These are phyloP conservation scores for Drosophila cognata DNA, from an alignment of 2,888 invertebrate species.

Conservation along the genomic window DNA sequence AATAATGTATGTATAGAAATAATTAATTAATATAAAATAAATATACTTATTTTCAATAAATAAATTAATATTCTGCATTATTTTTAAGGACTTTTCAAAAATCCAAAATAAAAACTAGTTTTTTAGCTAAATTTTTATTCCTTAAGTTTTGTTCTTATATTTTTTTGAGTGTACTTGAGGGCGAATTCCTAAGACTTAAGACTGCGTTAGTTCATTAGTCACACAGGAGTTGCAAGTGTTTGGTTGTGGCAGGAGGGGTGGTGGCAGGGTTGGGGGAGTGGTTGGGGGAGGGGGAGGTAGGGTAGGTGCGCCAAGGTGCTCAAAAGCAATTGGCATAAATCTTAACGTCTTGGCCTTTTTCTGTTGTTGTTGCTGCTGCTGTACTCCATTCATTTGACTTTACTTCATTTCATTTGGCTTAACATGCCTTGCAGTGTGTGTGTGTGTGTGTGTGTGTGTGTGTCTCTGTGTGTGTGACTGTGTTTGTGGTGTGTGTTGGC, in stretches of 20 bases:
- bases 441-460: constrained; percentile 21
- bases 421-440: constrained; percentile 47
- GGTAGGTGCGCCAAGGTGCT: constrained; percentile 56
- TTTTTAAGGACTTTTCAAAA: no score
- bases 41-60: no score
- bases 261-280: neutral
- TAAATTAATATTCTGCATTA: no score
- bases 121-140: no score
- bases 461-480: neutral
- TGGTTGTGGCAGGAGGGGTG: neutral
- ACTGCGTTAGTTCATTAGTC: constrained; percentile 69
- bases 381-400: constrained; percentile 39
- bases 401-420: constrained; percentile 66
- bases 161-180: neutral
- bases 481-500: constrained; percentile 25
- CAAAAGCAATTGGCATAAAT: constrained; percentile 74
- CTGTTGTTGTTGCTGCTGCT: neutral
- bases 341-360: constrained; percentile 54
- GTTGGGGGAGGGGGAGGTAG: neutral
- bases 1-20: no score
- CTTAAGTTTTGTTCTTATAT: neutral
- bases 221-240: constrained; percentile 40
- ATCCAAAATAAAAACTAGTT: no score
- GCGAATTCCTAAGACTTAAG: constrained; percentile 53
- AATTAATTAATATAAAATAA: no score